A percentile compares a stretch with the other conserved stretches of the same genome.
Evolutionary conservation across 2,113 vertebrate genomes (phyloP).

Genomic region (Chaetodon trifascialis): DNA sequence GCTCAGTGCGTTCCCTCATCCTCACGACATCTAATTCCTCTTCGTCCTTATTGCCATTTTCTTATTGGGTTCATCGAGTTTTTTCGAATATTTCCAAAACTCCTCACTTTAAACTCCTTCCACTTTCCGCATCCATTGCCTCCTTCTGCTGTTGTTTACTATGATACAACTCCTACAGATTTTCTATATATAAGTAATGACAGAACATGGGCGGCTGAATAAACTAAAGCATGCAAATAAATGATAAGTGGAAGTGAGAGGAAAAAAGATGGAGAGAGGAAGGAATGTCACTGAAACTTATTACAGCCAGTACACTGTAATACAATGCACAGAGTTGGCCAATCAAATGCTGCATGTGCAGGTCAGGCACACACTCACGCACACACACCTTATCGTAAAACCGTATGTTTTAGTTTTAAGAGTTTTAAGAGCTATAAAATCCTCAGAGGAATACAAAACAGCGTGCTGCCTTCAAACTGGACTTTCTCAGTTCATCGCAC

Average conservation of each 20-base stretch:
- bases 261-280: neutral
- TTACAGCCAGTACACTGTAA: too few species aligned
- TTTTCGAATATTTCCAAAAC: constrained; percentile 25
- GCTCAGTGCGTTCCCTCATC: constrained; percentile 14
- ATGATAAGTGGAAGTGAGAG: neutral
- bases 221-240: neutral
- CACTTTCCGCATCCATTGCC: neutral
- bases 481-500: too few species aligned
- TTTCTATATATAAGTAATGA: too few species aligned
- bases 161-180: too few species aligned
- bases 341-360: neutral
- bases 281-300: neutral
- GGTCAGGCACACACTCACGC: neutral
- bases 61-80: constrained; percentile 28
- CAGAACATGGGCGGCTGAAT: too few species aligned
- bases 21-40: constrained; percentile 15
- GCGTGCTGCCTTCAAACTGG: too few species aligned
- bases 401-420: too few species aligned
- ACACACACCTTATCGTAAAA: too few species aligned
- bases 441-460: too few species aligned
- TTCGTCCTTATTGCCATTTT: constrained; percentile 25
- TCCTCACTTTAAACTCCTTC: neutral
- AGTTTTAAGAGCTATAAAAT: neutral
- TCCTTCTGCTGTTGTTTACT: neutral
- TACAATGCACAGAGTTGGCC: neutral